Evolutionary conservation across 2,797 vertebrate species (phyloP).

Genomic region (Cercopithecus diana): DNA sequence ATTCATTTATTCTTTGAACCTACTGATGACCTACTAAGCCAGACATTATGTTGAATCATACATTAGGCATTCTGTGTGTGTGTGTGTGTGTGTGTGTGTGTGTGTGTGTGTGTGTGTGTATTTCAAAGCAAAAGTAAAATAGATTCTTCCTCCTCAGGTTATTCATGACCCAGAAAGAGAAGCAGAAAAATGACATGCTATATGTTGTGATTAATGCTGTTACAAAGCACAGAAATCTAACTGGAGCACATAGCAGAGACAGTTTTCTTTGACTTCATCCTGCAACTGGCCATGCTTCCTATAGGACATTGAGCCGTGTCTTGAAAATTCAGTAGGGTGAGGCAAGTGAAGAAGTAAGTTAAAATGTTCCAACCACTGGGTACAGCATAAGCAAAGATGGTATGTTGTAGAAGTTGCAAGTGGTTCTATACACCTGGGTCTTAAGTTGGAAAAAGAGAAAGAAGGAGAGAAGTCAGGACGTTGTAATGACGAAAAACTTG

Average conservation of each 20-base stretch:
- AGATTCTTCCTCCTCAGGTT: not conserved
- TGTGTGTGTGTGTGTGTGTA: not conserved
- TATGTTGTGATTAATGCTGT: not conserved
- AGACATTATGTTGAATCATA: not conserved
- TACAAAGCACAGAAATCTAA: not conserved
- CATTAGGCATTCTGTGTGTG: not conserved
- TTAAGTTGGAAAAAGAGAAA: not conserved
- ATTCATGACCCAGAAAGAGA: not conserved
- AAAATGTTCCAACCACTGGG: not conserved
- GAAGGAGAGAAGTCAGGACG: not conserved
- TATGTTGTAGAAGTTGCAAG: not conserved
- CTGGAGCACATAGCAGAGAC: not conserved
- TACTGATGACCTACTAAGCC: not conserved
- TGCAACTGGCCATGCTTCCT: not conserved
- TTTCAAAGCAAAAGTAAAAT: not conserved
- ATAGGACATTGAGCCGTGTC: not conserved
- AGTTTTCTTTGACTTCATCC: not conserved
- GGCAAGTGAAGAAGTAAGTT: not conserved
- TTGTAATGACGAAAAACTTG: not conserved
- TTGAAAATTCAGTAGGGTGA: not conserved
- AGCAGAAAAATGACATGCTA: not conserved
- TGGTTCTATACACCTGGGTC: not conserved
- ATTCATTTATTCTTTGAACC: slow-evolving; percentile 39
- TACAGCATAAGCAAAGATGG: not conserved
- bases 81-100: not conserved